Base-by-base conservation (phyloP, 2,113 vertebrate species). In the Pica pica region DNA sequence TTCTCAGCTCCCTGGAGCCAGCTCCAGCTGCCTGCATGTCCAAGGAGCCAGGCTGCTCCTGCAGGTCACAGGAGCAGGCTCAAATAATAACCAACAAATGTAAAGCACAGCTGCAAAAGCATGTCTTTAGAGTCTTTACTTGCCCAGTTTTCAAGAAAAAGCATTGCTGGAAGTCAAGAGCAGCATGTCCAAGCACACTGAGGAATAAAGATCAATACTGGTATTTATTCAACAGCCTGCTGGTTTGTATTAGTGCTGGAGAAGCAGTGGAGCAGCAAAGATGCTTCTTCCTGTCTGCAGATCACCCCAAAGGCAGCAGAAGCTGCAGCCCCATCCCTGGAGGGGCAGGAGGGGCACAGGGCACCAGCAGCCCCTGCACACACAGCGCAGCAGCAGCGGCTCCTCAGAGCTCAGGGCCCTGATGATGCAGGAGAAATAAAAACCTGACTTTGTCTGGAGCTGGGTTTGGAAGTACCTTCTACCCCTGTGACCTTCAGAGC, bases 161-260 rank as follows among this genome's bases (percentile, higher is more conserved):
- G 44, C 61, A 74, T 87, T 73, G 71, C 22, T 71, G 69, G 47
- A 50, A 87, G 35, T 59, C 24, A 71, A 8, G 52, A 91, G 70
- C 33, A 67, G 64, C 65, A n/a, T 37, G 74, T 82, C 61, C n/a
- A n/a, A 20, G 26, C 39, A 18, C 16, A 8, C 69, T 2, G 61
- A 89, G 70, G 83, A 91, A 68, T 74, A 71, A 65, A 56, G 80
- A 91, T 84, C 75, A 15, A 89, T 64, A 52, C 16, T 14, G 16
- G 76, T 26, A 41, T 46, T 87, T 64, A 91, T n/a, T 64, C 76
- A 77, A 41, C 14, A 69, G 47, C 52, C 39, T 3, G 1, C 14
- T 49, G 59, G 39, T 63, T 73, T 80, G 59, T 39, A 0, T 80
- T 28, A 65, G 55, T 23, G n/a, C 86, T 60, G 35, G 23, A 24